Evolutionary conservation across 2,888 invertebrate genomes (phyloP).

Genomic region (Gastrophysa polygoni): DNA sequence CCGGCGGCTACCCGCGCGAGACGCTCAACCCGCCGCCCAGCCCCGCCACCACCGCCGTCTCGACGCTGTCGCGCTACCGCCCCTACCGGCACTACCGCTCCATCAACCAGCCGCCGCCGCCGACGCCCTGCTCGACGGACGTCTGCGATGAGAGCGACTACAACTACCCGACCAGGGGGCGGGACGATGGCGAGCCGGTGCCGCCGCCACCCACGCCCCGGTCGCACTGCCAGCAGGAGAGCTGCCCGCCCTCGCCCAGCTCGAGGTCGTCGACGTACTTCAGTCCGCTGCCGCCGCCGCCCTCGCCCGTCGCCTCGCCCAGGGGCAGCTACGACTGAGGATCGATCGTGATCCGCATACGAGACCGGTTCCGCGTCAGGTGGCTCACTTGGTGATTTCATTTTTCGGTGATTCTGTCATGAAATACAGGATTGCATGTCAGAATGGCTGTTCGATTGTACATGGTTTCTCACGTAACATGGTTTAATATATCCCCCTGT

Average conservation of each 20-base stretch:
- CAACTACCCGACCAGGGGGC: constrained; percentile 68
- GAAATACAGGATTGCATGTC: no score
- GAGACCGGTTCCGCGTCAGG: no score
- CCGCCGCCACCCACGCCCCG: constrained; percentile 79
- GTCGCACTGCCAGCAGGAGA: constrained; percentile 76
- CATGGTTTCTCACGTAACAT: no score
- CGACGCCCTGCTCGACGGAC: constrained; percentile 93
- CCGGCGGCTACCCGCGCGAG: constrained; percentile 74
- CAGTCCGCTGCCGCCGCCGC: constrained; percentile 83
- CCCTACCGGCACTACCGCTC: constrained; percentile 60
- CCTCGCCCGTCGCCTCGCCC: constrained; percentile 76
- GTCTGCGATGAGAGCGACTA: constrained; percentile 90
- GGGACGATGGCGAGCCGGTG: constrained; percentile 71
- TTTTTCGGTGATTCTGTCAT: no score
- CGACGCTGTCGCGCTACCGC: constrained; percentile 63
- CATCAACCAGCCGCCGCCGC: constrained; percentile 87
- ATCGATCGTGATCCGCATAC: not conserved
- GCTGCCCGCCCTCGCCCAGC: constrained; percentile 71
- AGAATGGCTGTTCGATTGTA: no score
- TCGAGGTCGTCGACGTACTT: constrained; percentile 80
- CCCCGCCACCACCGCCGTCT: constrained; percentile 78
- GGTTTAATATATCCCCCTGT: no score
- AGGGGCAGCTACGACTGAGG: constrained; percentile 59
- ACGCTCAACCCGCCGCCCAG: constrained; percentile 90
- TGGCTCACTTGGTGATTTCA: no score